These are phyloP conservation scores for Phocoena phocoena DNA, from an alignment of 2,113 vertebrate species.

Conservation along the genomic window DNA sequence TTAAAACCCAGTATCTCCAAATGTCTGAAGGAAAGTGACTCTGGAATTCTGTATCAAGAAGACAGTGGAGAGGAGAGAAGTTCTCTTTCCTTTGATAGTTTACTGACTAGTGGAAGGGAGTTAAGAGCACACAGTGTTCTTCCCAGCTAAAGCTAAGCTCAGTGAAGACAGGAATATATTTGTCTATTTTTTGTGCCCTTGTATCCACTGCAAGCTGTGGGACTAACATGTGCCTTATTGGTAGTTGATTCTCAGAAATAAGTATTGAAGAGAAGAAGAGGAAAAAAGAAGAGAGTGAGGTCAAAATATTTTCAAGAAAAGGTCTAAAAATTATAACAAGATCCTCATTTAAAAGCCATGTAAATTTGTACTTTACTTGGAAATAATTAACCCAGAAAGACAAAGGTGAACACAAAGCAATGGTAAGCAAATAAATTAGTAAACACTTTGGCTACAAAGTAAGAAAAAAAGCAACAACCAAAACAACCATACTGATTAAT, in stretches of 20 bases:
- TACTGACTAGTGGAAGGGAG: background rate
- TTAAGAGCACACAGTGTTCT: background rate
- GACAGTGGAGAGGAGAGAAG: background rate
- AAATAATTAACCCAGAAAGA: background rate
- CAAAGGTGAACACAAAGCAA: background rate
- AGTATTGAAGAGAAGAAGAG: background rate
- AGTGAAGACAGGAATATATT: background rate
- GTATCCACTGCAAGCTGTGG: background rate
- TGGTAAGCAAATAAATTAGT: background rate
- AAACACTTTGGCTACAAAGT: background rate
- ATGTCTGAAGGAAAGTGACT: background rate
- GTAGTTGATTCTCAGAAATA: background rate
- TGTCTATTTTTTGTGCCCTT: background rate
- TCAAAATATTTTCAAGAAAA: background rate
- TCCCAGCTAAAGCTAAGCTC: background rate
- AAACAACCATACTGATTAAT: background rate
- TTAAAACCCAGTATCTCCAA: background rate
- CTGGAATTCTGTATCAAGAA: background rate
- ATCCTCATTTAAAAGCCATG: background rate
- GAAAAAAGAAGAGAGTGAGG: background rate
- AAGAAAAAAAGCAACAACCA: background rate
- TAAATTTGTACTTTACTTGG: background rate
- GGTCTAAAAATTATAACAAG: background rate
- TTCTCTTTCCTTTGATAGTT: background rate
- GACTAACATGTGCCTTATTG: background rate